Conservation (phyloP, 2,888 invertebrate species). For the Ormyrus labotus region DNA sequence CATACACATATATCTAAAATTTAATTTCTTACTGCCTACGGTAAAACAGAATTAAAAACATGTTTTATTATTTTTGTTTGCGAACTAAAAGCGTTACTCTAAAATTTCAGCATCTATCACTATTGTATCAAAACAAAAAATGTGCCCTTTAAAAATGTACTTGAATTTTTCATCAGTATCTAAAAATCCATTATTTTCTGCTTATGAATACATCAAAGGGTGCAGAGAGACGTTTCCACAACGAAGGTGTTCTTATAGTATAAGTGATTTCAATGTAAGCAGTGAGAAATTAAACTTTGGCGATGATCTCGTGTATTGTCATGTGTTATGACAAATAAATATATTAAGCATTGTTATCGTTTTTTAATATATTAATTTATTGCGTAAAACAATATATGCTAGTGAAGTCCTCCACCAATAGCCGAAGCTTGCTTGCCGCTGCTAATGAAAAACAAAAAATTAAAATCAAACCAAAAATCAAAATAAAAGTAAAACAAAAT, state of each 20-base stretch:
- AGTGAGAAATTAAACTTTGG: slow-evolving; percentile 46
- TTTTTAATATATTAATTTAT: background rate
- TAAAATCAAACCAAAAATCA: slow-evolving; percentile 42
- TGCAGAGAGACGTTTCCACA: background rate
- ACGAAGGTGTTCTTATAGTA: too few species aligned
- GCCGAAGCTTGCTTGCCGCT: slow-evolving; percentile 51
- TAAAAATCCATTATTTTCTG: too few species aligned
- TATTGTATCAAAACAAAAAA: too few species aligned
- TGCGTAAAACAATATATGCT: slow-evolving; percentile 39
- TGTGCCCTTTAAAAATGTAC: background rate
- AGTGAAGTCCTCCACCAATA: slow-evolving; percentile 58
- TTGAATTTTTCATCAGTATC: background rate
- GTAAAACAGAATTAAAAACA: background rate
- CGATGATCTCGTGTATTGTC: slow-evolving; percentile 26
- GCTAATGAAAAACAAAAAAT: slow-evolving; percentile 46
- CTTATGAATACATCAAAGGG: too few species aligned
- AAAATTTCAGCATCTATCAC: too few species aligned
- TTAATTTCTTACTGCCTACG: slow-evolving; percentile 44
- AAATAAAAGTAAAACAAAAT: slow-evolving; percentile 29
- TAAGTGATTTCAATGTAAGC: background rate
- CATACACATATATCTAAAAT: slow-evolving; percentile 13
- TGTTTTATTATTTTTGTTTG: background rate
- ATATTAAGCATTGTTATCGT: slow-evolving; percentile 29
- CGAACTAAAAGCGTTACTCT: too few species aligned
- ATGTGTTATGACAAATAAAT: slow-evolving; percentile 32